Percentiles rank a stretch among this genome's conserved stretches.
These are phyloP conservation scores for Neoscelio sp. DNA, from an alignment of 2,888 invertebrate genomes.

Conservation along the genomic window DNA sequence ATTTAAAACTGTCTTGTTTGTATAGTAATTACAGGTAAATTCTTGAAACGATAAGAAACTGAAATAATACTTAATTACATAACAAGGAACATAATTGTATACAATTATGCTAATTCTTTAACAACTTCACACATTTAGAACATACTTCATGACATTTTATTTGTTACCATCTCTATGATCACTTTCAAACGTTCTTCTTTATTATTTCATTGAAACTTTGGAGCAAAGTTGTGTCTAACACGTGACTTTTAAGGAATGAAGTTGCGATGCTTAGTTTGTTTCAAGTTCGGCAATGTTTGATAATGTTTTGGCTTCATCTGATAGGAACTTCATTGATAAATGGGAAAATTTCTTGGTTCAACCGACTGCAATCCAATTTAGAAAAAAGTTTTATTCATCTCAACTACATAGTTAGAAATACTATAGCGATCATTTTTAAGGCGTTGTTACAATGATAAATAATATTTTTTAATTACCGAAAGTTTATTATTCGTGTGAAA, in stretches of 20 bases:
- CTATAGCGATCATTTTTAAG: too few species aligned
- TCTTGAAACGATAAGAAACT: conserved; percentile 30
- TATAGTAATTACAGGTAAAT: background rate
- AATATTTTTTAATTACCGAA: too few species aligned
- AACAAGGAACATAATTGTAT: conserved; percentile 11
- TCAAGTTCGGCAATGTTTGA: conserved; percentile 53
- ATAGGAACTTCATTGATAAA: conserved; percentile 54
- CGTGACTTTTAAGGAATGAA: conserved; percentile 44
- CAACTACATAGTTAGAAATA: too few species aligned
- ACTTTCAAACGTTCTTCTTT: conserved; percentile 25
- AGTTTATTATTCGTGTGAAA: too few species aligned
- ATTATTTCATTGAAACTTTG: conserved; percentile 33
- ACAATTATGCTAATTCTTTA: conserved; percentile 22
- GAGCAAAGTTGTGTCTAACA: conserved; percentile 24
- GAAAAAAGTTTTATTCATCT: conserved; percentile 17
- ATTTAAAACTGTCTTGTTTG: too few species aligned
- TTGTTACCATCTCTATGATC: conserved; percentile 26
- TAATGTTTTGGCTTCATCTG: conserved; percentile 53
- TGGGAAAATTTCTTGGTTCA: conserved; percentile 38
- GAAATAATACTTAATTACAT: too few species aligned
- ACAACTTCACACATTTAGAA: conserved; percentile 23
- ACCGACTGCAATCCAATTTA: conserved; percentile 6
- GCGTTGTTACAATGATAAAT: too few species aligned
- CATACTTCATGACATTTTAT: conserved; percentile 23
- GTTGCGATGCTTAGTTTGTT: conserved; percentile 37